Evolutionary conservation across 2,113 vertebrate species (phyloP), one percentile per base, ranked within the genome.

Genomic region (Xiphophorus couchianus): DNA sequence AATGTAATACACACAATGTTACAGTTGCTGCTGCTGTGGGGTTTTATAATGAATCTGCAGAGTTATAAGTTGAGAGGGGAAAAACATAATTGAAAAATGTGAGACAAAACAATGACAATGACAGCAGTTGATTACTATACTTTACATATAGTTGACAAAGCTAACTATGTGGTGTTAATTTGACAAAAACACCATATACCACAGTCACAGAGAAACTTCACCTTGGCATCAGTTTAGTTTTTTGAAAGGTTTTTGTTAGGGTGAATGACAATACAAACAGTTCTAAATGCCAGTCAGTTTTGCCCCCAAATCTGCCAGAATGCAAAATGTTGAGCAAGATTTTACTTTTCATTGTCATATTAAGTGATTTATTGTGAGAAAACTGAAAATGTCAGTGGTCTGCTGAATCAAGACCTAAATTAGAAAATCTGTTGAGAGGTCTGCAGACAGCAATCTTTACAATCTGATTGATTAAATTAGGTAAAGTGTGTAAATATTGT

Each of bases 71-170:
- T 19, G 60, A 73, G 71, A 25, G 73, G n/a, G 60, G 69, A 48
- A 0, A 28, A 74, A 80, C 69, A 78, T 85, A 37, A 76, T 66
- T n/a, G 31, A 87, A 37, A 84, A 81, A 82, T 74, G 70, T 86
- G 80, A 76, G 71, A 74, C 42, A 80, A 75, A 66, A 82, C 76
- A 48, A 35, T n/a, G 61, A 27, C 44, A 44, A 62, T 73, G 73
- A 19, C 17, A 48, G 17, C 5, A 4, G 42, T 44, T 17, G 17
- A 83, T 74, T 74, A 25, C 58, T 30, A 51, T 63, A 19, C 14
- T 65, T 11, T 37, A 11, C 2, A 11, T 37, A 11, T 12, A 3
- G 35, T 37, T 37, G 35, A 37, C 10, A 11, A 37, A 37, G 35
- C 35, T 2, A 37, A 37, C 35, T 12, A 37, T 37, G 10, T 37